Conservation (phyloP, 2,797 vertebrate genomes). For the Chaenodraco wilsoni region DNA sequence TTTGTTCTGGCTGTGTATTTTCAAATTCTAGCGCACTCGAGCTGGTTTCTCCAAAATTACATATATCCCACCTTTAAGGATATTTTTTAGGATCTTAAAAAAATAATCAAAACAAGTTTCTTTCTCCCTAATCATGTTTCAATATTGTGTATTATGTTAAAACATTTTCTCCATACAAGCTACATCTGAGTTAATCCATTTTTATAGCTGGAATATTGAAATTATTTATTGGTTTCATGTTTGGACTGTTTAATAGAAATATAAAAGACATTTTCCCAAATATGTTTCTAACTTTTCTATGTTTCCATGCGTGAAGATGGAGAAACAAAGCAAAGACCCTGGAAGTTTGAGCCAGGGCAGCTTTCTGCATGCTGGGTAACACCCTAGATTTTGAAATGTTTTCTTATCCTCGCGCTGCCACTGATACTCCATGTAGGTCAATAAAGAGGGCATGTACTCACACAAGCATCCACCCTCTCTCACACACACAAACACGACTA, state of each 20-base stretch:
- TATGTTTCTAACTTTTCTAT: background rate
- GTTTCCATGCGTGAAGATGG: background rate
- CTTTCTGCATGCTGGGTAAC: conserved; percentile 56
- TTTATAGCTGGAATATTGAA: background rate
- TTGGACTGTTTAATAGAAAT: background rate
- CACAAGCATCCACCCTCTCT: background rate
- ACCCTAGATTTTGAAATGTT: conserved; percentile 64
- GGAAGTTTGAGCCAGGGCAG: conserved; percentile 24
- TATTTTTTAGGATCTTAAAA: too few species aligned
- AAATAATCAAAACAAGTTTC: background rate
- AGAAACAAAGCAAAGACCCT: too few species aligned
- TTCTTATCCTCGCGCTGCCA: conserved; percentile 69
- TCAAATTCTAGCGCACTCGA: too few species aligned
- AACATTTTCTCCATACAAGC: background rate
- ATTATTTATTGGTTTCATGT: background rate
- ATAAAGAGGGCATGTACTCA: conserved; percentile 53
- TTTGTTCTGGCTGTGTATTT: too few species aligned
- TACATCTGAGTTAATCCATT: background rate
- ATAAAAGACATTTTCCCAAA: background rate
- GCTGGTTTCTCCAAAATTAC: too few species aligned
- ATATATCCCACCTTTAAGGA: too few species aligned
- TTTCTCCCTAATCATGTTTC: background rate
- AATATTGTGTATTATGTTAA: background rate
- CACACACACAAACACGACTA: background rate
- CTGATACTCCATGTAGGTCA: conserved; percentile 74